Conservation (phyloP, 2,113 vertebrate species). For the Psittacula cyanocephala region DNA sequence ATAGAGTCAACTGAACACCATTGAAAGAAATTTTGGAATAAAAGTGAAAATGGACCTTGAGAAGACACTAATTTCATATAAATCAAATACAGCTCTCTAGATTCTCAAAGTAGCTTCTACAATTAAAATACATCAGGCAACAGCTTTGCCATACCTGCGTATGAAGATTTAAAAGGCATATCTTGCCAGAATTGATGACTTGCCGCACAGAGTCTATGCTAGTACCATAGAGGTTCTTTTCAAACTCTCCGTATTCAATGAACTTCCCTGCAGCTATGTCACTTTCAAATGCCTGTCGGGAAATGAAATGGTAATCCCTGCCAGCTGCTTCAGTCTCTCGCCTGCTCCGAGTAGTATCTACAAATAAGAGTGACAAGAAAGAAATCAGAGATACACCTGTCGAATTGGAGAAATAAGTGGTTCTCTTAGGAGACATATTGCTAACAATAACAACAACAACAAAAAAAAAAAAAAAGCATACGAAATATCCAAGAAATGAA, state of each 20-base stretch:
- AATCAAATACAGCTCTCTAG: neutral
- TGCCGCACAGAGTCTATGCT: constrained; percentile 92
- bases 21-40: neutral
- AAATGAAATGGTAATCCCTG: constrained; percentile 92
- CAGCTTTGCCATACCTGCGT: constrained; percentile 83
- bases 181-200: constrained; percentile 91
- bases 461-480: neutral
- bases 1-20: neutral
- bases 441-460: neutral
- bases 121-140: neutral
- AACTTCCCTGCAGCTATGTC: constrained; percentile 89
- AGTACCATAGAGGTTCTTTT: constrained; percentile 94
- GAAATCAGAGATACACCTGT: neutral
- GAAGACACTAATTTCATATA: neutral
- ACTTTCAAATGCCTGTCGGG: constrained; percentile 84
- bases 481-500: neutral
- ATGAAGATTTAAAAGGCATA: constrained; percentile 91
- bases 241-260: constrained; percentile 93
- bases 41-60: neutral
- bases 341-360: constrained; percentile 90
- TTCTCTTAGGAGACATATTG: neutral
- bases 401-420: neutral
- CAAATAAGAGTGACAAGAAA: neutral
- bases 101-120: neutral
- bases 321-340: constrained; percentile 89